A percentile compares a stretch with the other conserved stretches of the same genome.
Evolutionary conservation across 2,888 invertebrate species (phyloP).

Genomic region (Actias luna): DNA sequence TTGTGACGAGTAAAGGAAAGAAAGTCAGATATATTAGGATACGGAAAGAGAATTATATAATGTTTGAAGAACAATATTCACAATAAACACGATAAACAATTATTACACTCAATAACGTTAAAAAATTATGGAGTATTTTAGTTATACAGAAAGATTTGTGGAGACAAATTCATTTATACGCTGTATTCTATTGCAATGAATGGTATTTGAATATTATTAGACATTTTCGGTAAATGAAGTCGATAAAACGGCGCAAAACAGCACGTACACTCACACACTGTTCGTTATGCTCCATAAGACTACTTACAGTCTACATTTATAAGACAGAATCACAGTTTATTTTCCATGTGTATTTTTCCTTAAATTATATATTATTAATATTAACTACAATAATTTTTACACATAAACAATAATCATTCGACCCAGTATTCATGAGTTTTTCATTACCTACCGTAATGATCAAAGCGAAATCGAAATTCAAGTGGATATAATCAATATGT

Average conservation of each 20-base stretch:
- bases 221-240: not conserved
- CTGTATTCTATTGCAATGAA: not conserved
- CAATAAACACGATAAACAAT: not conserved
- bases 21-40: not conserved
- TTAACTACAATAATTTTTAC: slow-evolving; percentile 59
- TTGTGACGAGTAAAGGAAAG: not conserved
- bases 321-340: slow-evolving; percentile 83
- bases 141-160: not conserved
- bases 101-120: not conserved
- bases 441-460: slow-evolving; percentile 74
- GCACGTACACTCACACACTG: slow-evolving; percentile 40
- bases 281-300: slow-evolving; percentile 63
- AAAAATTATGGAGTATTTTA: not conserved
- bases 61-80: not conserved
- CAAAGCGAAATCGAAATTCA: slow-evolving; percentile 71
- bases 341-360: slow-evolving; percentile 76
- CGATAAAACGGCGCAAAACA: slow-evolving; percentile 27
- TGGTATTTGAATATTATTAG: not conserved
- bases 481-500: slow-evolving; percentile 72
- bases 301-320: slow-evolving; percentile 76
- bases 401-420: slow-evolving; percentile 68
- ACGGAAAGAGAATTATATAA: not conserved
- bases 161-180: not conserved
- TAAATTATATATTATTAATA: slow-evolving; percentile 57
- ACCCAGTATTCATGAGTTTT: slow-evolving; percentile 71